These are phyloP conservation scores for Pristionchus entomophagus DNA, from an alignment of 2,888 invertebrate species.

Conservation along the genomic window DNA sequence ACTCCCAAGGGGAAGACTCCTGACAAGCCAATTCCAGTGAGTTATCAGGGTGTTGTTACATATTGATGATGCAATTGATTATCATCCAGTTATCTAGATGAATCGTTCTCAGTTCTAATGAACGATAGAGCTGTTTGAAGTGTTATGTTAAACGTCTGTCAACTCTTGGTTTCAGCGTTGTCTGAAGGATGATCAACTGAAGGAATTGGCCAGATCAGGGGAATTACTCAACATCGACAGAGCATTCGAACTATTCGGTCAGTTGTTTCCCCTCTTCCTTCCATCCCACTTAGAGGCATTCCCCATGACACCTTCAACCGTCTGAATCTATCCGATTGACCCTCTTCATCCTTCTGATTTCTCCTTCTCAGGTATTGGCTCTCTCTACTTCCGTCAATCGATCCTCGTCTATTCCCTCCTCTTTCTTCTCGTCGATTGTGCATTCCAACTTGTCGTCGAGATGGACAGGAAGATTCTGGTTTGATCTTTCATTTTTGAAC, in stretches of 20 bases:
- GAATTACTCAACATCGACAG: constrained; percentile 16
- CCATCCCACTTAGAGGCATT: no score
- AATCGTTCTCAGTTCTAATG: background rate
- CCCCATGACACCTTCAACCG: no score
- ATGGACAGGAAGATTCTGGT: constrained; percentile 17
- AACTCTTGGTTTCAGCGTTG: background rate
- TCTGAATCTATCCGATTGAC: no score
- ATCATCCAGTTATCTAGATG: background rate
- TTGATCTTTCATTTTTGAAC: background rate
- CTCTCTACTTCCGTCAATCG: background rate
- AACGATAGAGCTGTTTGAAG: no score
- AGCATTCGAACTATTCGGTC: constrained; percentile 11
- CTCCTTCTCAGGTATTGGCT: background rate
- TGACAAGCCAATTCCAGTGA: background rate
- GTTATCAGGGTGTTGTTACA: no score
- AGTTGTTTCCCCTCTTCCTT: no score
- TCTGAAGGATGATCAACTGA: background rate
- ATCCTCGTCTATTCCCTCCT: constrained; percentile 34
- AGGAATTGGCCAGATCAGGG: background rate
- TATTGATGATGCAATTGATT: no score
- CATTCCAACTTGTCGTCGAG: constrained; percentile 2
- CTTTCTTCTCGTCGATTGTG: constrained; percentile 25
- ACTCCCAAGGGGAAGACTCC: background rate
- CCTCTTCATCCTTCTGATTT: no score
- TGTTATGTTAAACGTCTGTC: background rate